Evolutionary conservation across 2,888 invertebrate genomes (phyloP).

Genomic region (Notocelia uddmanniana): DNA sequence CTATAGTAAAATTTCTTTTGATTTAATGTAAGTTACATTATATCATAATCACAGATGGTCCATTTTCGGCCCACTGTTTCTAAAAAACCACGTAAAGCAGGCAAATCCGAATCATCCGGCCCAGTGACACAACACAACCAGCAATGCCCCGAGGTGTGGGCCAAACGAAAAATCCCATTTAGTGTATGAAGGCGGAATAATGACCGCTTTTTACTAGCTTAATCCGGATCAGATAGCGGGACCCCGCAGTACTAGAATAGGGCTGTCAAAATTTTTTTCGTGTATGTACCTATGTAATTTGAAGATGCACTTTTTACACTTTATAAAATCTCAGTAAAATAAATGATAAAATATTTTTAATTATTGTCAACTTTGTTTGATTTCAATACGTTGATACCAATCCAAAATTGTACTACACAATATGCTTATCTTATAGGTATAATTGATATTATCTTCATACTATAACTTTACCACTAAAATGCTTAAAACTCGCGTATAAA

Average conservation of each 20-base stretch:
- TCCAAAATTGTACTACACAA: too few species aligned
- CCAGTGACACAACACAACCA: constrained; percentile 63
- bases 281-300: not conserved
- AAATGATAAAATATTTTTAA: too few species aligned
- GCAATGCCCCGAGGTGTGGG: constrained; percentile 79
- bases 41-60: not conserved
- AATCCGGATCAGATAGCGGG: constrained; percentile 81
- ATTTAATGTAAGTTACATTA: too few species aligned
- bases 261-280: constrained; percentile 28
- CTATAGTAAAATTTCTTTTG: too few species aligned
- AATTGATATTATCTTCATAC: too few species aligned
- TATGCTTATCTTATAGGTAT: too few species aligned
- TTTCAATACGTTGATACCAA: too few species aligned
- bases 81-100: constrained; percentile 20
- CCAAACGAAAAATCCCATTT: constrained; percentile 80
- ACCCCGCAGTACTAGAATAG: constrained; percentile 50
- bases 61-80: not conserved
- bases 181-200: constrained; percentile 78
- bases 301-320: too few species aligned
- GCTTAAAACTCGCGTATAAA: too few species aligned
- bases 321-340: not conserved
- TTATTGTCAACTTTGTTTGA: too few species aligned
- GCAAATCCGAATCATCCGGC: constrained; percentile 61
- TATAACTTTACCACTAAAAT: too few species aligned
- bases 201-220: constrained; percentile 81